These are phyloP conservation scores for Oryctes rhinoceros DNA, from an alignment of 1,140 invertebrate species.

Conservation along the genomic window DNA sequence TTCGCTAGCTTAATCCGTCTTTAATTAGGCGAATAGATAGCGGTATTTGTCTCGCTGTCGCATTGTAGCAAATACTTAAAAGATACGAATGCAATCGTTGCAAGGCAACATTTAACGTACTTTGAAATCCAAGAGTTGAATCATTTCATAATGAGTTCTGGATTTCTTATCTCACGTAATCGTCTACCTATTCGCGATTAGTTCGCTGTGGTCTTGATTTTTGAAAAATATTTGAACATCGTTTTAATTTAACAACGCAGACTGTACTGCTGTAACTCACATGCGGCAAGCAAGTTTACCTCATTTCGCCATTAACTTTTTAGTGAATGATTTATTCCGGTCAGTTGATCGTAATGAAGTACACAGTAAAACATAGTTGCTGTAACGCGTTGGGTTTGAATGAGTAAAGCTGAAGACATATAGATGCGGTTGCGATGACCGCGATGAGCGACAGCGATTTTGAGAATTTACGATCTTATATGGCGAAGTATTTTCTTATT, in stretches of 20 bases:
- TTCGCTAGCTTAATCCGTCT: background rate
- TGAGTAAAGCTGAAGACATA: too few species aligned
- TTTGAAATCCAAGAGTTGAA: conserved; percentile 11
- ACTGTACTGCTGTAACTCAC: background rate
- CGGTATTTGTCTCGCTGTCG: background rate
- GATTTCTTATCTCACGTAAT: conserved; percentile 27
- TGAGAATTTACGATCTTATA: too few species aligned
- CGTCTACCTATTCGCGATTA: background rate
- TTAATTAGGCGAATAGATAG: background rate
- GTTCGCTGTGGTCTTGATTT: background rate
- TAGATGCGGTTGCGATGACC: too few species aligned
- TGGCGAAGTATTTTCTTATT: too few species aligned
- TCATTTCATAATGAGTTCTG: conserved; percentile 25
- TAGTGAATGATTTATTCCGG: background rate
- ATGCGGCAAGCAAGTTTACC: background rate
- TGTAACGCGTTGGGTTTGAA: too few species aligned
- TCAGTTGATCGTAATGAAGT: background rate
- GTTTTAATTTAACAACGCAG: conserved; percentile 3
- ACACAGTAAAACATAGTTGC: background rate
- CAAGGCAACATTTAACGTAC: background rate
- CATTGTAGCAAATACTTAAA: background rate
- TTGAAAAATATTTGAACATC: conserved; percentile 13
- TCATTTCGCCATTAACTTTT: background rate
- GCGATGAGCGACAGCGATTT: too few species aligned
- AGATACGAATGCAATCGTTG: background rate